Conservation (phyloP, 2,797 vertebrate species). For the Acanthurus tractus region DNA sequence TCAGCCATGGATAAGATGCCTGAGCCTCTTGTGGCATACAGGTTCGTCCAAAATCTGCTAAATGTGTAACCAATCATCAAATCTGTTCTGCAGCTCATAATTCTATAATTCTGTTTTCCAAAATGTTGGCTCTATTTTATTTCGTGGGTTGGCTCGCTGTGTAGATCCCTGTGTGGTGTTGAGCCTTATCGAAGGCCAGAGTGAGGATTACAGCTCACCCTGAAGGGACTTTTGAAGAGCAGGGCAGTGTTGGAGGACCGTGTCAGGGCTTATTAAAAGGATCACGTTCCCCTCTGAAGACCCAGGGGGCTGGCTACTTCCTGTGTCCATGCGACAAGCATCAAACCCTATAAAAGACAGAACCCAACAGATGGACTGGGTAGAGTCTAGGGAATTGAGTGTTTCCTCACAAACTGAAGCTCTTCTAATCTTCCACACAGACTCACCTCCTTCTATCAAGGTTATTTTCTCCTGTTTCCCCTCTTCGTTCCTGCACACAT, state of each 20-base stretch:
- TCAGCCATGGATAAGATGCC: background rate
- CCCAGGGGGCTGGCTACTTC: slow-evolving; percentile 65
- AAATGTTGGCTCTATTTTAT: slow-evolving; percentile 26
- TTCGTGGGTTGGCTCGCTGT: background rate
- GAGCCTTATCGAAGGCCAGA: slow-evolving; percentile 31
- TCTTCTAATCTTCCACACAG: slow-evolving; percentile 25
- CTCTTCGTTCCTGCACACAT: slow-evolving; percentile 29
- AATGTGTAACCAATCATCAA: slow-evolving; percentile 12
- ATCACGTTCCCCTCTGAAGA: slow-evolving; percentile 69
- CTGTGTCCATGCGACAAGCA: slow-evolving; percentile 54
- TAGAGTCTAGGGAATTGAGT: slow-evolving; percentile 54
- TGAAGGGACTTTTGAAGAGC: slow-evolving; percentile 25
- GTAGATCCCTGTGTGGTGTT: slow-evolving; percentile 15
- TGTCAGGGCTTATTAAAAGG: slow-evolving; percentile 64
- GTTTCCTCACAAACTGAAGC: slow-evolving; percentile 49
- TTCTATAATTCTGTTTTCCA: slow-evolving; percentile 11
- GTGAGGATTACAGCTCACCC: slow-evolving; percentile 34
- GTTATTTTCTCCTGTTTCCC: slow-evolving; percentile 30
- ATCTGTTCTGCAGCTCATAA: slow-evolving; percentile 25
- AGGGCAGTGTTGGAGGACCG: slow-evolving; percentile 2
- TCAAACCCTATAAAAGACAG: slow-evolving; percentile 49
- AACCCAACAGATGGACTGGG: slow-evolving; percentile 68
- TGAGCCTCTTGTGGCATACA: background rate
- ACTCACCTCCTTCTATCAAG: slow-evolving; percentile 20
- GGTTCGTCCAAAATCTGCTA: background rate